These are phyloP conservation scores for Eurois occulta DNA, from an alignment of 2,888 invertebrate genomes.

Conservation along the genomic window DNA sequence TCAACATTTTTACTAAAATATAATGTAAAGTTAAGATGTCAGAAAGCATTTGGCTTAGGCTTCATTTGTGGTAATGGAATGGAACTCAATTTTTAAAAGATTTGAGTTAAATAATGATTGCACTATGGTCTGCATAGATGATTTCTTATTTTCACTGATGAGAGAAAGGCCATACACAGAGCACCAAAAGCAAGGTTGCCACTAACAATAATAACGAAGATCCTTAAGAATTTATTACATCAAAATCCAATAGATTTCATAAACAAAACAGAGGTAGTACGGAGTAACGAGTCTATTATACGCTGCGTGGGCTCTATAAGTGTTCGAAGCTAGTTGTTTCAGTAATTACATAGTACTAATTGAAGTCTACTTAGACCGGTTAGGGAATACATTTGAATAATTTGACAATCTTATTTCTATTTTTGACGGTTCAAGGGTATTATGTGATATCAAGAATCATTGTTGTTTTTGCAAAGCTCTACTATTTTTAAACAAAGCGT, in stretches of 20 bases:
- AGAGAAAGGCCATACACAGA: neutral
- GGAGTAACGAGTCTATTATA: slow-evolving; percentile 80
- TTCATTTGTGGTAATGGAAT: neutral
- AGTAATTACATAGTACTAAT: slow-evolving; percentile 79
- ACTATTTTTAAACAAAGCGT: neutral
- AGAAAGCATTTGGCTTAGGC: neutral
- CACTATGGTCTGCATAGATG: neutral
- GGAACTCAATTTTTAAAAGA: neutral
- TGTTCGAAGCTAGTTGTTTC: slow-evolving; percentile 73
- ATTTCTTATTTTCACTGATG: neutral
- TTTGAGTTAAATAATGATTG: neutral
- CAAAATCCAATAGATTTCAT: slow-evolving; percentile 25
- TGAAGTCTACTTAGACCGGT: slow-evolving; percentile 74
- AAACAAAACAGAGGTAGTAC: slow-evolving; percentile 65
- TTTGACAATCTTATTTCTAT: slow-evolving; percentile 59
- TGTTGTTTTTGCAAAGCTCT: neutral
- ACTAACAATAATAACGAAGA: slow-evolving; percentile 25
- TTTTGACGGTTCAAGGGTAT: slow-evolving; percentile 56
- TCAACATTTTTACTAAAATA: fast-evolving
- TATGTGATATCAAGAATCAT: slow-evolving; percentile 13
- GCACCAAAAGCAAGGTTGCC: slow-evolving; percentile 6
- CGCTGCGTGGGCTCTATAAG: slow-evolving; percentile 72
- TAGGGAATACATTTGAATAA: slow-evolving; percentile 60
- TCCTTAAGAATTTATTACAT: slow-evolving; percentile 20
- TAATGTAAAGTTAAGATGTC: neutral